phyloP scores from a whole-genome alignment of 2,797 vertebrate species.

The Sebastes matsubarae region DNA sequence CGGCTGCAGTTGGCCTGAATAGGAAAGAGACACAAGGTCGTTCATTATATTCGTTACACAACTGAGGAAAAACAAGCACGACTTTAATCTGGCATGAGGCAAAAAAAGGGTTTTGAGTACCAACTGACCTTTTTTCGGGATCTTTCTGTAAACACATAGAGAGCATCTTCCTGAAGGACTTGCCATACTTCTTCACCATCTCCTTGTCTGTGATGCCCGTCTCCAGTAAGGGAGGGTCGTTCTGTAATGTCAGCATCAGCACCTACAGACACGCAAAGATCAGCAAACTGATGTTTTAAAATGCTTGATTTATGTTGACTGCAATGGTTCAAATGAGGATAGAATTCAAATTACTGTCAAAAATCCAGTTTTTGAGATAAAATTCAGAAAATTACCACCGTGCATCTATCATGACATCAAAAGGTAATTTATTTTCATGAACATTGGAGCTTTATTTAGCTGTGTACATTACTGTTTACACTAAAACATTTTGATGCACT shows the following conservation, averaged over 20 bases:
- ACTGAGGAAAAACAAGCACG: neutral
- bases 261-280: slow-evolving; percentile 77
- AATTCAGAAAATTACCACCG: no score
- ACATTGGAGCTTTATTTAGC: no score
- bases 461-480: no score
- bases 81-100: neutral
- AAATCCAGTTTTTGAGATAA: no score
- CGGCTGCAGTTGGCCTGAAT: slow-evolving; percentile 94
- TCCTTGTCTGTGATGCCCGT: slow-evolving; percentile 98
- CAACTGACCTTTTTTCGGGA: slow-evolving; percentile 93
- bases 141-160: slow-evolving; percentile 97
- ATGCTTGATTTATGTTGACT: no score
- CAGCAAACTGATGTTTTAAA: neutral
- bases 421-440: no score
- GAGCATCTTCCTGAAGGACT: slow-evolving; percentile 98
- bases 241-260: slow-evolving; percentile 95
- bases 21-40: slow-evolving; percentile 30
- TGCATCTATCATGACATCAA: no score
- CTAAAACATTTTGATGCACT: no score
- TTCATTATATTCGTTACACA: slow-evolving; percentile 16
- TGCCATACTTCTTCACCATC: slow-evolving; percentile 97
- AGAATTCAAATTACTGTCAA: no score
- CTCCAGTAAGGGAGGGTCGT: slow-evolving; percentile 95
- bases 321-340: no score
- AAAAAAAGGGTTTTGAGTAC: neutral